Evolutionary conservation across 2,113 vertebrate species (phyloP).

Genomic region (Quiscalus mexicanus): DNA sequence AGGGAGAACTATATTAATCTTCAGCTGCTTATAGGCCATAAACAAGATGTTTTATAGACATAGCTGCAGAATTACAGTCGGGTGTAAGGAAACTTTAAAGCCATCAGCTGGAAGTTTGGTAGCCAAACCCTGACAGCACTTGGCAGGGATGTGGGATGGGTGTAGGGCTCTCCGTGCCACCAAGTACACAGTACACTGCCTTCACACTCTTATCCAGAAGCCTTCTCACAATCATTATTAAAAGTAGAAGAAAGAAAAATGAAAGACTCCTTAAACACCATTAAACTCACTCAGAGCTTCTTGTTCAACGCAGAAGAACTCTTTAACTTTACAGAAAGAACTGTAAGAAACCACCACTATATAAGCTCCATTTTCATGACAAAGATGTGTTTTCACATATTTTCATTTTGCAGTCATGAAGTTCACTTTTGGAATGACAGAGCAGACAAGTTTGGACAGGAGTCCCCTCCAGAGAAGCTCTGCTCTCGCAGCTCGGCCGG

Average conservation of each 20-base stretch:
- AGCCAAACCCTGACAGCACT: neutral
- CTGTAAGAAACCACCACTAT: accelerated
- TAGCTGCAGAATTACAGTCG: neutral
- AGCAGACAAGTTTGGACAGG: accelerated
- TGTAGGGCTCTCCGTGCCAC: neutral
- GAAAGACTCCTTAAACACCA: neutral
- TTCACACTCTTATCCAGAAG: neutral
- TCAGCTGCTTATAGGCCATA: neutral
- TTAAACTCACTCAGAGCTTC: neutral
- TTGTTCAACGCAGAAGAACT: neutral
- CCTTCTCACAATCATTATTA: neutral
- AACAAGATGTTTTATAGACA: neutral
- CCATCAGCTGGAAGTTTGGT: neutral
- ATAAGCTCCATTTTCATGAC: neutral
- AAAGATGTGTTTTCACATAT: accelerated
- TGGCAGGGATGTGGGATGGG: neutral
- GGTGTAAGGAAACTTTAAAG: neutral
- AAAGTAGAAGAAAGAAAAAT: neutral
- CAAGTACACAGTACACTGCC: neutral
- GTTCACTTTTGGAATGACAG: neutral
- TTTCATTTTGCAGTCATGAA: neutral
- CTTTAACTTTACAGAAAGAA: neutral
- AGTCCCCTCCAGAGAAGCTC: neutral
- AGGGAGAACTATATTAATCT: neutral
- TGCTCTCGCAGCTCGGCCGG: neutral